Conservation (phyloP, 2,888 invertebrate species). For the Cataglyphis cursor region DNA sequence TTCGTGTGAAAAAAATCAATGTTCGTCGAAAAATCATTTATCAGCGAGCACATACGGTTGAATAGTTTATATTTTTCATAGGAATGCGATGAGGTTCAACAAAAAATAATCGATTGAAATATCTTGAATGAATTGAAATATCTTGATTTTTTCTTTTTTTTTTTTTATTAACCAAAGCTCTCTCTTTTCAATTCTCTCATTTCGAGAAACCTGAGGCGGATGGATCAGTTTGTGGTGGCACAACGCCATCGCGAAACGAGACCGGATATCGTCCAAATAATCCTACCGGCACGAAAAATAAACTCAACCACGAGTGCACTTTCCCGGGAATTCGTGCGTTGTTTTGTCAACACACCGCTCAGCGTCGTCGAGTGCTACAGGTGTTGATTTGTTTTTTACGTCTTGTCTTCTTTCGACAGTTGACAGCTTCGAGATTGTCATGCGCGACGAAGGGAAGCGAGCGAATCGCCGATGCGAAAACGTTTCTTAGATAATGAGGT, state of each 20-base stretch:
- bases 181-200: not conserved
- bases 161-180: not conserved
- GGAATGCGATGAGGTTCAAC: too few species aligned
- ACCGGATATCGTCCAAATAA: conserved; percentile 11
- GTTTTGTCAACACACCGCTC: not conserved
- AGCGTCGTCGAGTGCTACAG: not conserved
- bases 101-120: too few species aligned
- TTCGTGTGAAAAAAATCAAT: too few species aligned
- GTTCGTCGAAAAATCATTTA: too few species aligned
- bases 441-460: not conserved
- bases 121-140: not conserved
- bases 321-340: conserved; percentile 19
- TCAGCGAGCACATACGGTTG: too few species aligned
- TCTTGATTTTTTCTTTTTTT: not conserved
- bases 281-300: conserved; percentile 2
- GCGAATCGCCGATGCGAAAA: not conserved
- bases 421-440: not conserved
- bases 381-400: not conserved
- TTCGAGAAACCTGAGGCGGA: not conserved
- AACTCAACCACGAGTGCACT: not conserved
- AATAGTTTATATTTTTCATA: too few species aligned
- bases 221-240: not conserved
- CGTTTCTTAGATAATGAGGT: not conserved
- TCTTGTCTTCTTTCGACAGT: not conserved
- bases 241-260: not conserved